Evolutionary conservation across 2,113 vertebrate species (phyloP).

Genomic region (Macrotus californicus): DNA sequence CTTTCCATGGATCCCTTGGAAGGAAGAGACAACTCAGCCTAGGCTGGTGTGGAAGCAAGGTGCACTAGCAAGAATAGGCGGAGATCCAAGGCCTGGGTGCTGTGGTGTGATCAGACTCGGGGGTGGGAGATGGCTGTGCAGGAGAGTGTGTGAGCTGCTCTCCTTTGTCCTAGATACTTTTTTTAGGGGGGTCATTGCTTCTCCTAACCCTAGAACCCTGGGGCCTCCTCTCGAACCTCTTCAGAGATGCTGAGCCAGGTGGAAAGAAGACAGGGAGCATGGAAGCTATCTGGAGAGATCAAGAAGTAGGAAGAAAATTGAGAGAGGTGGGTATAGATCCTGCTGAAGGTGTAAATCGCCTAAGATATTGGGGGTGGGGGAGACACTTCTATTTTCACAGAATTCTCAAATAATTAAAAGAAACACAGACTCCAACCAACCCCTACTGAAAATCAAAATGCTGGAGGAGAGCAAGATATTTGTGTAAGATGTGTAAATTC

Average conservation of each 20-base stretch:
- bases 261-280: background rate
- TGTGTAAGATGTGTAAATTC: background rate
- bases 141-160: background rate
- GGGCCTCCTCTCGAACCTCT: background rate
- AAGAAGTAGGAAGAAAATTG: background rate
- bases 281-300: background rate
- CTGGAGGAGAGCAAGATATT: background rate
- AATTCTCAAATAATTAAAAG: background rate
- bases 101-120: background rate
- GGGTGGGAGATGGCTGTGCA: accelerated
- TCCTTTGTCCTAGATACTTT: background rate
- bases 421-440: background rate
- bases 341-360: background rate
- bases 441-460: background rate
- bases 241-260: background rate
- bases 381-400: background rate
- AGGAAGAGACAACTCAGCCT: background rate
- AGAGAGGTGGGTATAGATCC: background rate
- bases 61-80: background rate
- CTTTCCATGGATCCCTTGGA: background rate
- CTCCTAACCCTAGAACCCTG: background rate
- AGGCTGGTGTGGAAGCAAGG: background rate
- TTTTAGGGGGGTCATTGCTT: background rate
- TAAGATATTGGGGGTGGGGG: background rate
- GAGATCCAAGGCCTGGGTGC: background rate